Base-by-base conservation (phyloP, 2,888 invertebrate genomes). In the Petrophora chlorosata region DNA sequence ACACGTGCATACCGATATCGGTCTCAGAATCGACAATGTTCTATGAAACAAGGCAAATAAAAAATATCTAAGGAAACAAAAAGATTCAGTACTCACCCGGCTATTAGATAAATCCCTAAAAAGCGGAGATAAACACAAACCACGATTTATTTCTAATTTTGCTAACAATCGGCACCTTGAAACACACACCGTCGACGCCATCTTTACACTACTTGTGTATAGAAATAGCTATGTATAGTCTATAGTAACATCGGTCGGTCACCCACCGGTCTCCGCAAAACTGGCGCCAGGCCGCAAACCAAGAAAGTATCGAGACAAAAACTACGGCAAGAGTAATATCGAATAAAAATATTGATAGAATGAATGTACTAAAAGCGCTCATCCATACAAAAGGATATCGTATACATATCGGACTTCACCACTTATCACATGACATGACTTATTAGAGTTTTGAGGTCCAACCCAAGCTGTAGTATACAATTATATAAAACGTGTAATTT, bases 171-270 rank as follows among this genome's bases (percentile, higher is more conserved):
- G 92, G 85, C 92, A 90, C 78, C 86, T 85, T 81, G 91, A 91
- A 81, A 91, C 90, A 85, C 92, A 91, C 80, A 92, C 91, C 78
- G 90, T 89, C 80, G 92, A 90, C 92, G 92, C 92, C 92, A 92
- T 92, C 84, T 92, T 91, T 86, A 82, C 83, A 88, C 86, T 86
- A 88, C 85, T 60, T 70, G 63, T 29, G 41, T 53, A 55, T 32
- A 52, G 25, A 33, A 19, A 47, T 65, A 61, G 36, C 59, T 67
- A 63, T 55, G 53, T 63, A 61, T 65, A 67, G 59, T 49, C 58
- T 59, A 62, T 56, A 64, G 61, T 49, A 63, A 61, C 56, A 48
- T 53, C 60, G 60, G 51, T 59, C 61, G 60, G 53, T 60, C 55
- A 57, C 53, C 40, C 59, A 61, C 65, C 66, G 63, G 63, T 62